phyloP scores from a whole-genome alignment of 2,113 vertebrate species.

The Hydrochoerus hydrochaeris region DNA sequence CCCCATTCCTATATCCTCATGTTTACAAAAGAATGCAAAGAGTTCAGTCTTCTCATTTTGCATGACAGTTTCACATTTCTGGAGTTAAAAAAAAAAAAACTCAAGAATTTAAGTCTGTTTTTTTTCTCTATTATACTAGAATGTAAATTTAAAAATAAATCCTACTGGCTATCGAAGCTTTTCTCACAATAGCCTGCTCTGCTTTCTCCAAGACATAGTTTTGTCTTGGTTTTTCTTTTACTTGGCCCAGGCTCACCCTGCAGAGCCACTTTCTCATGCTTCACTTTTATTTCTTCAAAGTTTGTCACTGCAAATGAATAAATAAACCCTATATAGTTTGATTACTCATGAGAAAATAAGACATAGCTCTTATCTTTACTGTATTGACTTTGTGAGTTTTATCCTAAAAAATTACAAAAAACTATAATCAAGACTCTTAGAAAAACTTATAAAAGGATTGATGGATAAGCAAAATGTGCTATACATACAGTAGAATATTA shows the following conservation, averaged over 20 bases:
- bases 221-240: background rate
- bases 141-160: background rate
- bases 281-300: background rate
- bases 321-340: constrained; percentile 3
- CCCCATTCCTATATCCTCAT: background rate
- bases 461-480: constrained; percentile 13
- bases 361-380: background rate
- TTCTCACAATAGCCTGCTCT: background rate
- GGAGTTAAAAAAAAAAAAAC: background rate
- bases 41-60: background rate
- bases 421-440: background rate
- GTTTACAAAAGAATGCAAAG: background rate
- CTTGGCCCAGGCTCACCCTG: background rate
- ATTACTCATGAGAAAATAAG: constrained; percentile 15
- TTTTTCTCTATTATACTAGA: background rate
- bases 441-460: background rate
- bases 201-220: background rate
- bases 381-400: constrained; percentile 39
- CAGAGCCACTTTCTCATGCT: background rate
- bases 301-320: background rate
- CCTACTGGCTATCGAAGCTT: background rate
- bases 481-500: background rate
- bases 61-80: background rate
- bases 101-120: background rate
- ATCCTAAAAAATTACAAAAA: background rate